Conservation (phyloP, 2,888 invertebrate genomes). For the Thymelicus acteon region DNA sequence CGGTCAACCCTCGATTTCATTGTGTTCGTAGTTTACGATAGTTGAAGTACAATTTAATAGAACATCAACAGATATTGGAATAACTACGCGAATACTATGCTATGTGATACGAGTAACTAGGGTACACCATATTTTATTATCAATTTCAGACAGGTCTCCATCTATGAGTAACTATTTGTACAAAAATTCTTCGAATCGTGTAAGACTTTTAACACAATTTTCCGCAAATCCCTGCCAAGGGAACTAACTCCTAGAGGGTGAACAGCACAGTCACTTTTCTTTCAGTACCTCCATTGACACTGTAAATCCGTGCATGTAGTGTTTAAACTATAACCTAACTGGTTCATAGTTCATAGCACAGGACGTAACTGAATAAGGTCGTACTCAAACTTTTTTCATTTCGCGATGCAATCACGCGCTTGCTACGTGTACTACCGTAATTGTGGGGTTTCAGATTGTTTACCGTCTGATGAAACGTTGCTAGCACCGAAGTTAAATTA, state of each 20-base stretch:
- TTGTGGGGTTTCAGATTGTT: slow-evolving; percentile 3
- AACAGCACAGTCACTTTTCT: too few relatives aligned
- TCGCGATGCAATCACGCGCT: slow-evolving; percentile 23
- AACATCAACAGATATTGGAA: not conserved
- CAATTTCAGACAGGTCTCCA: too few relatives aligned
- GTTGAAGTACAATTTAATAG: not conserved
- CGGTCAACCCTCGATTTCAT: not conserved
- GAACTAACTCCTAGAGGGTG: too few relatives aligned
- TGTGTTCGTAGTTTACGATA: not conserved
- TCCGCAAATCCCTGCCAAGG: too few relatives aligned
- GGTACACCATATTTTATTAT: too few relatives aligned
- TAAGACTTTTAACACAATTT: too few relatives aligned
- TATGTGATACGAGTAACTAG: too few relatives aligned
- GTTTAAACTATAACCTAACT: not conserved
- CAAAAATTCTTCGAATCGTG: too few relatives aligned
- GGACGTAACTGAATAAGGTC: not conserved
- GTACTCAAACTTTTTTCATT: slow-evolving; percentile 25
- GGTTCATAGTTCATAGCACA: not conserved
- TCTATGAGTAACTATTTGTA: too few relatives aligned
- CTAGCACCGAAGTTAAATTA: not conserved
- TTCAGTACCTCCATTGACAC: too few relatives aligned
- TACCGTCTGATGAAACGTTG: not conserved
- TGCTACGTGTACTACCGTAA: not conserved
- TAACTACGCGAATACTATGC: not conserved
- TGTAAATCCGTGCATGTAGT: not conserved